A percentile compares a stretch with the other conserved stretches of the same genome.
These are phyloP conservation scores for Mizuhopecten yessoensis DNA, from an alignment of 1,140 invertebrate species.

Conservation along the genomic window DNA sequence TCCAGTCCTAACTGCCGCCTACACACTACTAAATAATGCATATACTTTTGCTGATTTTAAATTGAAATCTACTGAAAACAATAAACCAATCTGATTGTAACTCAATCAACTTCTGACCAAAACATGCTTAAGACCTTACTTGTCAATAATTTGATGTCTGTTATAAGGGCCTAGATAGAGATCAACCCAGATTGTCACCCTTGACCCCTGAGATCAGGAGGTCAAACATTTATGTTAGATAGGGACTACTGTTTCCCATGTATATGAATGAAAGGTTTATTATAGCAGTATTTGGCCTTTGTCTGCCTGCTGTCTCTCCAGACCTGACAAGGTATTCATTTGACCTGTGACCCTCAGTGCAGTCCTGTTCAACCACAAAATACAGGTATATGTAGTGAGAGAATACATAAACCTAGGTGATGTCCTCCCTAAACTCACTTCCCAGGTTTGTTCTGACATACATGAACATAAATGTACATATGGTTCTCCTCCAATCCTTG, in stretches of 20 bases:
- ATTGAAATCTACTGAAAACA: neutral
- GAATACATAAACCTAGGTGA: no score
- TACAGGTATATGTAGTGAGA: neutral
- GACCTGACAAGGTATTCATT: neutral
- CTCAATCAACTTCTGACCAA: neutral
- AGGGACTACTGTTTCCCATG: conserved; percentile 4
- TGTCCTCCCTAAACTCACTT: neutral
- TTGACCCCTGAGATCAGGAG: neutral
- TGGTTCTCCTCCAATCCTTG: neutral
- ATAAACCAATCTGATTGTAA: neutral
- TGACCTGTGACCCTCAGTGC: neutral
- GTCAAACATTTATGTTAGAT: conserved; percentile 23
- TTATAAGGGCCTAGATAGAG: no score
- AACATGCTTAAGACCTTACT: neutral
- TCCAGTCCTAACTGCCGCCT: neutral
- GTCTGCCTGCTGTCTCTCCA: neutral
- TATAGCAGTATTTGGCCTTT: conserved; percentile 1
- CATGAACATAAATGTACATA: no score
- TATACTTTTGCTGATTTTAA: neutral
- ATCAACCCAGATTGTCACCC: conserved; percentile 19
- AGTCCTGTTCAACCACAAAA: neutral
- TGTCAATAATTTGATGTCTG: no score
- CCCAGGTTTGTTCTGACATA: neutral
- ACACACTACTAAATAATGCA: neutral
- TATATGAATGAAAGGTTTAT: conserved; percentile 4